A percentile compares a stretch with the other conserved stretches of the same genome.
Conservation (phyloP, 2,888 invertebrate species). For the Watsonalla binaria region DNA sequence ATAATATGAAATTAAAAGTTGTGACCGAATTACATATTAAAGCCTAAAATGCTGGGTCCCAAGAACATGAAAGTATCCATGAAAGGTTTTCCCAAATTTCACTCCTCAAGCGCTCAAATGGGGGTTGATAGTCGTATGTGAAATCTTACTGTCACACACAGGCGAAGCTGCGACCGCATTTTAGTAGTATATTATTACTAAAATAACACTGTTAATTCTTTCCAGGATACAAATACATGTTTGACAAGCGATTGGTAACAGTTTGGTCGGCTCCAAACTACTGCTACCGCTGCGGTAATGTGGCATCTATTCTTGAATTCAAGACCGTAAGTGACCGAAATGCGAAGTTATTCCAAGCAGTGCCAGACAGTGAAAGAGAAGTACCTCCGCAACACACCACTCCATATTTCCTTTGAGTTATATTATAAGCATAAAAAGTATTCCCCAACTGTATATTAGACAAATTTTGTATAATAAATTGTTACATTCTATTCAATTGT, state of each 20-base stretch:
- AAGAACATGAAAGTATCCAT: too few species aligned
- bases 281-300: constrained; percentile 99
- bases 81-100: too few species aligned
- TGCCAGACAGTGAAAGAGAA: constrained; percentile 95
- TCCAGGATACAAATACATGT: constrained; percentile 98
- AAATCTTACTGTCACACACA: not conserved
- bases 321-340: constrained; percentile 86
- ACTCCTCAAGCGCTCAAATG: too few species aligned
- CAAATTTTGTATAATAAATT: constrained; percentile 60
- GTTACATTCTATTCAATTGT: constrained; percentile 40
- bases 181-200: not conserved
- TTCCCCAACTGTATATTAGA: constrained; percentile 42
- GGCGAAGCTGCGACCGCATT: not conserved
- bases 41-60: too few species aligned
- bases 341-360: constrained; percentile 95
- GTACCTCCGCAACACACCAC: constrained; percentile 95
- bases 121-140: too few species aligned
- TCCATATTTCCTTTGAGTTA: constrained; percentile 94
- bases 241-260: constrained; percentile 96
- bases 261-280: constrained; percentile 99
- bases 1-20: too few species aligned
- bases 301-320: constrained; percentile 97
- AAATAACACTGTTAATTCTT: constrained; percentile 13
- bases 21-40: too few species aligned
- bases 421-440: constrained; percentile 43